phyloP scores from a whole-genome alignment of 1,140 invertebrate species.

The Halesus radiatus region DNA sequence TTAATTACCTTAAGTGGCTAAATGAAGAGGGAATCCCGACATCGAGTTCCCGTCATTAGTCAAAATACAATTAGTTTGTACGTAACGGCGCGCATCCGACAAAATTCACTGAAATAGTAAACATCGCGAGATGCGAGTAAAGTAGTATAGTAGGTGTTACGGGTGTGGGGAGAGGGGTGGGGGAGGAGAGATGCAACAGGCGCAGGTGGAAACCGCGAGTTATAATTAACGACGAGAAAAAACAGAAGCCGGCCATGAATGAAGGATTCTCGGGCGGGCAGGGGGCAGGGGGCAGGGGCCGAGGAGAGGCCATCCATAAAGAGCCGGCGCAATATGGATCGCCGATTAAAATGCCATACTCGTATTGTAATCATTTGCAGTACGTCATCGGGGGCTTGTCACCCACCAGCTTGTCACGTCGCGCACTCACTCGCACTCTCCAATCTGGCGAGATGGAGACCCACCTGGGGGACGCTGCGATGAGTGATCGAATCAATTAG shows the following conservation, averaged over 20 bases:
- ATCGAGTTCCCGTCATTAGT: not conserved
- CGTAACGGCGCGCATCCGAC: not conserved
- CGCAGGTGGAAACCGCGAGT: conserved; percentile 18
- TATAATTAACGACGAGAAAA: conserved; percentile 11
- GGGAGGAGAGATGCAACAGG: not conserved
- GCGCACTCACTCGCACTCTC: not conserved
- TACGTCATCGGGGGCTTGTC: not conserved
- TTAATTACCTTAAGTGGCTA: too few species aligned
- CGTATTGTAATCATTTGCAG: not conserved
- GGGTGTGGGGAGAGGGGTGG: not conserved
- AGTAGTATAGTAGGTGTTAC: not conserved
- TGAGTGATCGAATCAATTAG: too few species aligned
- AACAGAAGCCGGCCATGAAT: conserved; percentile 27
- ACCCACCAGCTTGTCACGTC: not conserved
- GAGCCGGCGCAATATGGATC: not conserved
- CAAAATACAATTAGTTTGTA: not conserved
- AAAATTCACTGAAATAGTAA: not conserved
- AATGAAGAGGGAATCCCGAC: not conserved
- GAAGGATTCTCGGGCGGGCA: not conserved
- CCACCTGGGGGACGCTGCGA: too few species aligned
- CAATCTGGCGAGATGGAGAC: not conserved
- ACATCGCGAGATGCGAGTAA: not conserved
- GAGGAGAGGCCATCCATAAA: not conserved
- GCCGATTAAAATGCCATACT: not conserved
- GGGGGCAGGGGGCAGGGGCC: not conserved